Evolutionary conservation across 1,140 invertebrate genomes (phyloP).

Genomic region (Berghia stephanieae): DNA sequence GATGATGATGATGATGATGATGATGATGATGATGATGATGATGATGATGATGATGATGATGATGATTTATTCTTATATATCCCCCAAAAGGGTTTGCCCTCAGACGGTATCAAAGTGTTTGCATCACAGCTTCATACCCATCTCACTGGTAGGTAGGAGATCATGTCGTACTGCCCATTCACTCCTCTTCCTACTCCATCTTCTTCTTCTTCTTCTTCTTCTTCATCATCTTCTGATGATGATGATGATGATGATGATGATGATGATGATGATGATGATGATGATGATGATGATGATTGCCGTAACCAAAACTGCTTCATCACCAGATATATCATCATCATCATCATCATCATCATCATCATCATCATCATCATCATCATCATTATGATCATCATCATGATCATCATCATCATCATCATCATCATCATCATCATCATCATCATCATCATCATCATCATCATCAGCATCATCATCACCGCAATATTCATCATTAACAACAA

Average conservation of each 20-base stretch:
- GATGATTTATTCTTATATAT: no score
- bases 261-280: constrained; percentile 36
- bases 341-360: constrained; percentile 28
- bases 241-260: background rate
- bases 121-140: constrained; percentile 98
- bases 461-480: no score
- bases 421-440: constrained; percentile 21
- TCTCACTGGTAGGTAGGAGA: constrained; percentile 78
- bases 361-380: constrained; percentile 12
- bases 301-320: no score
- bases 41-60: constrained; percentile 24
- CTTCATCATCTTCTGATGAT: background rate
- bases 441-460: no score
- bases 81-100: constrained; percentile 81
- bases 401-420: constrained; percentile 31
- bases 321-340: no score
- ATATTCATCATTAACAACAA: no score
- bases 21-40: constrained; percentile 31
- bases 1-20: constrained; percentile 28
- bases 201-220: background rate
- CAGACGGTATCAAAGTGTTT: constrained; percentile 88
- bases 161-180: no score
- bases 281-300: constrained; percentile 8
- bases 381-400: constrained; percentile 9
- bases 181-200: no score